Conservation (phyloP, 2,888 invertebrate species). For the Nomada flava region DNA sequence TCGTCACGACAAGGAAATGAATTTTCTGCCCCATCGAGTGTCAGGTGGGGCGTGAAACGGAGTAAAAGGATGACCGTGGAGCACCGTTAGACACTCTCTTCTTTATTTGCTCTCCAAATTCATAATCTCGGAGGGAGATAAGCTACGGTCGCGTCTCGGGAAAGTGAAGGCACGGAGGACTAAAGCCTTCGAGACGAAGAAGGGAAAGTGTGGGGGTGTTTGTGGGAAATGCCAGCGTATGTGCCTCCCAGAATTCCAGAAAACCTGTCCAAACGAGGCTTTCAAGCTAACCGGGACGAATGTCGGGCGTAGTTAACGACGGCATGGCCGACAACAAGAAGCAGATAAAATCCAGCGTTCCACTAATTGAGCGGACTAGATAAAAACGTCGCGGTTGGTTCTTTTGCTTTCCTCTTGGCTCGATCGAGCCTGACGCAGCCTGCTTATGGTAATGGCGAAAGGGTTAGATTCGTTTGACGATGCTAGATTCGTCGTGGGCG, state of each 20-base stretch:
- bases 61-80: conserved; percentile 41
- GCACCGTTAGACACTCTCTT: conserved; percentile 54
- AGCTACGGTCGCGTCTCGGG: conserved; percentile 27
- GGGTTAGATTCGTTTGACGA: not conserved
- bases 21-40: conserved; percentile 45
- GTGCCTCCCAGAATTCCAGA: conserved; percentile 62
- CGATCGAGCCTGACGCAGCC: not conserved
- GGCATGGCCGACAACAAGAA: not conserved
- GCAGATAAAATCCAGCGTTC: not conserved
- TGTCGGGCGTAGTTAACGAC: conserved; percentile 29
- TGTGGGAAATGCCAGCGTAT: conserved; percentile 12
- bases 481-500: conserved; percentile 14
- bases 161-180: not conserved
- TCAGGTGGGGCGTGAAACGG: conserved; percentile 25
- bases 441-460: not conserved
- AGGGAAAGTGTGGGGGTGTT: conserved; percentile 33
- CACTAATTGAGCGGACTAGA: conserved; percentile 38
- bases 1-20: conserved; percentile 10
- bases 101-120: conserved; percentile 61
- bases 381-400: not conserved
- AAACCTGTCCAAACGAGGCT: conserved; percentile 67
- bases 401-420: conserved; percentile 15
- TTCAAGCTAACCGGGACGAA: conserved; percentile 31
- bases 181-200: not conserved
- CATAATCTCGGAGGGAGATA: conserved; percentile 51